These are phyloP conservation scores for Spinus olivaceus DNA, from an alignment of 2,797 vertebrate species.

Conservation along the genomic window DNA sequence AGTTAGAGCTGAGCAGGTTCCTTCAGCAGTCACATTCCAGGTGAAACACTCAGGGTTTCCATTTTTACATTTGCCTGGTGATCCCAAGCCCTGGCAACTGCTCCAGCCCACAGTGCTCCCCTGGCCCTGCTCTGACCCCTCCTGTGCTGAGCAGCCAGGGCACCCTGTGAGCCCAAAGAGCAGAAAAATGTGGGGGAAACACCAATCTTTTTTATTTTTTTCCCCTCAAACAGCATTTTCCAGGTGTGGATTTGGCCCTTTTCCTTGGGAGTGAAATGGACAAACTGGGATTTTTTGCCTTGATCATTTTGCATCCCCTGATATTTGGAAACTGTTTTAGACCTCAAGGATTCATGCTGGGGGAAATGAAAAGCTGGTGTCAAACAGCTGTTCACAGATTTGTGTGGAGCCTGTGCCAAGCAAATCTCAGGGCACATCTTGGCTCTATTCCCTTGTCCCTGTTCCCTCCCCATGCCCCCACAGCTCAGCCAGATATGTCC, in stretches of 20 bases:
- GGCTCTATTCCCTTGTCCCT: accelerated
- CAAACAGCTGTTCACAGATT: neutral
- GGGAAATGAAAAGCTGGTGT: neutral
- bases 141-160: neutral
- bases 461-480: accelerated
- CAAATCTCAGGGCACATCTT: neutral
- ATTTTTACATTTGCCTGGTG: neutral
- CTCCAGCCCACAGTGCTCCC: neutral
- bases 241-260: neutral
- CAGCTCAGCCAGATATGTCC: neutral
- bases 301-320: neutral
- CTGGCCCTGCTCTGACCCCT: neutral
- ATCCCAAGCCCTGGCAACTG: neutral
- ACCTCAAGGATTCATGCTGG: neutral
- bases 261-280: neutral
- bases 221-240: neutral
- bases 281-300: neutral
- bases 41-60: neutral
- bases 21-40: neutral
- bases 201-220: neutral
- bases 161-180: neutral
- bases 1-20: neutral
- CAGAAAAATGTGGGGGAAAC: neutral
- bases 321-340: neutral
- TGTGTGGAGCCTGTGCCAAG: neutral